Percentiles rank a stretch among this genome's conserved stretches.
phyloP scores from a whole-genome alignment of 1,140 invertebrate species.

The Achatina immaculata region DNA sequence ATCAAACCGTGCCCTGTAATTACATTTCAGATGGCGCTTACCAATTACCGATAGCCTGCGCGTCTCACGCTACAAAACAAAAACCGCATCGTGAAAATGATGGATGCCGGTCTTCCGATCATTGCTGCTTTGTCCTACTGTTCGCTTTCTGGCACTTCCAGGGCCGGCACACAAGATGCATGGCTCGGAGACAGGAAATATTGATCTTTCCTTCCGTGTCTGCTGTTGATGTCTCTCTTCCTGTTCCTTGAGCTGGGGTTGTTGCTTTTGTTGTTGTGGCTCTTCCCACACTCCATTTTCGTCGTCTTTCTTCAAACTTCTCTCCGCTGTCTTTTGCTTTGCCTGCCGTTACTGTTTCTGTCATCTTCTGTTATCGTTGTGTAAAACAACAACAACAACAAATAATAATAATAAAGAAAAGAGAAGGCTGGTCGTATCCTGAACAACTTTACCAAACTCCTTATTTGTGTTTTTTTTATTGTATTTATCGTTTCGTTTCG shows the following conservation, averaged over 20 bases:
- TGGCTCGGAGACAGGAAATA: not conserved
- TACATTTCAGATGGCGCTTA: not conserved
- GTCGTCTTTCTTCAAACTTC: too few species aligned
- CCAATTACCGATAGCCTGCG: constrained; percentile 1
- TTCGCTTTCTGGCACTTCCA: not conserved
- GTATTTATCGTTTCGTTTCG: too few species aligned
- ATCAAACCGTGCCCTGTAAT: not conserved
- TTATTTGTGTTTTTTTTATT: too few species aligned
- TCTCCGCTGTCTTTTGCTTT: too few species aligned
- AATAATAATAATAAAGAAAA: too few species aligned
- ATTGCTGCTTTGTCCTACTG: not conserved
- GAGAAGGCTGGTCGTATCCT: too few species aligned
- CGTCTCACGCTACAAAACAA: not conserved
- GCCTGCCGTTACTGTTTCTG: not conserved
- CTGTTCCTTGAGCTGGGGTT: too few species aligned
- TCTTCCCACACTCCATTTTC: too few species aligned
- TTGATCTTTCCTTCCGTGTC: constrained; percentile 14
- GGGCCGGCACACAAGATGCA: not conserved
- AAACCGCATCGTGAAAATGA: constrained; percentile 2
- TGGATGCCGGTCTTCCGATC: not conserved
- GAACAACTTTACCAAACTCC: too few species aligned
- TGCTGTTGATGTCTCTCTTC: not conserved
- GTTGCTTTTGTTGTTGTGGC: too few species aligned
- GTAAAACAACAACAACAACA: too few species aligned
- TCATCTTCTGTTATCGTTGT: not conserved